phyloP scores from a whole-genome alignment of 2,888 invertebrate species.

The Venusia cambrica region DNA sequence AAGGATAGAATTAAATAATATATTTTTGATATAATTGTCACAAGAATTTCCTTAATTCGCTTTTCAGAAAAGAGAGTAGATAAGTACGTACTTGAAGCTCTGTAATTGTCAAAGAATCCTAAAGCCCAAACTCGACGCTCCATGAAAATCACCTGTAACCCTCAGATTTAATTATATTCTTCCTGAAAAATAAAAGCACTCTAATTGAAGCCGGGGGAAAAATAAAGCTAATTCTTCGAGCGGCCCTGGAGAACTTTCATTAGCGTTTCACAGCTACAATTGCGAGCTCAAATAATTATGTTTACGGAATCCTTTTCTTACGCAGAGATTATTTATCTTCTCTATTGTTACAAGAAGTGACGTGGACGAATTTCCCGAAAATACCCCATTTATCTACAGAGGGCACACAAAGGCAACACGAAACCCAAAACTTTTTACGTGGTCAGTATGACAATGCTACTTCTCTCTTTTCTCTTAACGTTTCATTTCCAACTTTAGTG shows the following conservation, averaged over 20 bases:
- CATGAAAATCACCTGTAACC: conserved; percentile 45
- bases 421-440: conserved; percentile 79
- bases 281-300: conserved; percentile 79
- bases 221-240: conserved; percentile 65
- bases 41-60: too few species aligned
- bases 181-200: conserved; percentile 59
- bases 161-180: conserved; percentile 66
- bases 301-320: conserved; percentile 80
- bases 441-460: conserved; percentile 76
- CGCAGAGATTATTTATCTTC: conserved; percentile 77
- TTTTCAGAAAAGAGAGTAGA: conserved; percentile 13
- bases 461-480: conserved; percentile 71
- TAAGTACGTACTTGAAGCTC: conserved; percentile 11
- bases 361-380: conserved; percentile 78
- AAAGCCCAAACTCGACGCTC: conserved; percentile 21
- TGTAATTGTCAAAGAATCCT: conserved; percentile 24
- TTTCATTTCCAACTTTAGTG: conserved; percentile 64
- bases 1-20: too few species aligned
- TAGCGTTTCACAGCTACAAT: conserved; percentile 73
- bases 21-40: too few species aligned
- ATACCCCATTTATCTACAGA: conserved; percentile 75
- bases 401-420: conserved; percentile 73
- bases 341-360: conserved; percentile 75
- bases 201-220: conserved; percentile 64
- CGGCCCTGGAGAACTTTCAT: conserved; percentile 67